These are phyloP conservation scores for Leucania comma DNA, from an alignment of 2,888 invertebrate species.

Conservation along the genomic window DNA sequence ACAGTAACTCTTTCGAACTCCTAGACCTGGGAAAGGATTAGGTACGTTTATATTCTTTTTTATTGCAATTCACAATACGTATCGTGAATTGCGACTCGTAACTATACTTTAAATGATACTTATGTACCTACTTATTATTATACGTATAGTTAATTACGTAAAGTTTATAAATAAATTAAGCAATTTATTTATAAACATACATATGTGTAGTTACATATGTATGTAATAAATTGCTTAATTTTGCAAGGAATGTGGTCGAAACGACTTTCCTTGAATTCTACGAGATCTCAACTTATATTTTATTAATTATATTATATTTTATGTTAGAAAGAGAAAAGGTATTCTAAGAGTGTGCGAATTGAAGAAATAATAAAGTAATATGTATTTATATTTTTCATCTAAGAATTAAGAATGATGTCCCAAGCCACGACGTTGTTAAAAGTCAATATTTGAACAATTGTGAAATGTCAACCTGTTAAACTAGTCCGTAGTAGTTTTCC, in stretches of 20 bases:
- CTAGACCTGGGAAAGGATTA: too few species aligned
- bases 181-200: background rate
- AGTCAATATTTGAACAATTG: constrained; percentile 62
- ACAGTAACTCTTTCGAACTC: too few species aligned
- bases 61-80: too few species aligned
- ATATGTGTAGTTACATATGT: background rate
- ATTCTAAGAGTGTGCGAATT: constrained; percentile 26
- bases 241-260: constrained; percentile 74
- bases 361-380: constrained; percentile 2
- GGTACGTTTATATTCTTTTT: too few species aligned
- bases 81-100: too few species aligned
- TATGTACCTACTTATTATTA: too few species aligned
- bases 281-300: constrained; percentile 35
- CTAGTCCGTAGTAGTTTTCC: constrained; percentile 39
- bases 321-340: constrained; percentile 27
- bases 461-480: constrained; percentile 30
- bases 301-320: constrained; percentile 3
- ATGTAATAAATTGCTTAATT: constrained; percentile 70
- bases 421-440: constrained; percentile 10
- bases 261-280: constrained; percentile 73
- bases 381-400: constrained; percentile 7
- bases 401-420: constrained; percentile 18
- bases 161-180: too few species aligned
- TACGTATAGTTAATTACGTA: too few species aligned
- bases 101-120: too few species aligned